Percentiles rank a stretch among this genome's conserved stretches.
These are phyloP conservation scores for Berghia stephanieae DNA, from an alignment of 1,140 invertebrate genomes.

Conservation along the genomic window DNA sequence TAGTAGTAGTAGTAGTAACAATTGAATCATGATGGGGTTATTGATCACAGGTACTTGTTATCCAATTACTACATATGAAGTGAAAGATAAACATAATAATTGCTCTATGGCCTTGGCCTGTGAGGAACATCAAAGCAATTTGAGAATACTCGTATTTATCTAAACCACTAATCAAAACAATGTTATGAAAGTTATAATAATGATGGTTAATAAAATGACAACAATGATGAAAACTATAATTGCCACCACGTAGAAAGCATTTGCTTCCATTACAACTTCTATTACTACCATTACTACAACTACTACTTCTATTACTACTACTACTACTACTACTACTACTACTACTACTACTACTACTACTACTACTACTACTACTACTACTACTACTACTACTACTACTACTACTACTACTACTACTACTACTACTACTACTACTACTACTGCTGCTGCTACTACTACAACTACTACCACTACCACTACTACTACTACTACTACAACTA, in stretches of 20 bases:
- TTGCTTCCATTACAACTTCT: background rate
- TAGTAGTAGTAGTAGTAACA: constrained; percentile 4
- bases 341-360: constrained; percentile 28
- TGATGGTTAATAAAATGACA: too few relatives aligned
- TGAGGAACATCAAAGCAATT: too few relatives aligned
- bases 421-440: background rate
- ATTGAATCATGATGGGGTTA: background rate
- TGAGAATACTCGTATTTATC: too few relatives aligned
- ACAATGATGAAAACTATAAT: too few relatives aligned
- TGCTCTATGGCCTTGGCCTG: too few relatives aligned
- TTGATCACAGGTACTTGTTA: background rate
- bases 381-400: constrained; percentile 25
- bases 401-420: background rate
- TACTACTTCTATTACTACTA: constrained; percentile 14
- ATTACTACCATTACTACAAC: background rate
- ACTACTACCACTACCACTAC: background rate
- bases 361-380: constrained; percentile 26
- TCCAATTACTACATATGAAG: too few relatives aligned
- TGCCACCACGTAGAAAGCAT: too few relatives aligned
- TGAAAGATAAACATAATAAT: too few relatives aligned
- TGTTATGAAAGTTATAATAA: too few relatives aligned
- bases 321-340: constrained; percentile 23
- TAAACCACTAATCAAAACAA: too few relatives aligned
- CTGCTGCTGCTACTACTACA: background rate
- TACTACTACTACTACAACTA: constrained; percentile 24